phyloP scores from a whole-genome alignment of 2,113 vertebrate species.

The Alligator mississippiensis region DNA sequence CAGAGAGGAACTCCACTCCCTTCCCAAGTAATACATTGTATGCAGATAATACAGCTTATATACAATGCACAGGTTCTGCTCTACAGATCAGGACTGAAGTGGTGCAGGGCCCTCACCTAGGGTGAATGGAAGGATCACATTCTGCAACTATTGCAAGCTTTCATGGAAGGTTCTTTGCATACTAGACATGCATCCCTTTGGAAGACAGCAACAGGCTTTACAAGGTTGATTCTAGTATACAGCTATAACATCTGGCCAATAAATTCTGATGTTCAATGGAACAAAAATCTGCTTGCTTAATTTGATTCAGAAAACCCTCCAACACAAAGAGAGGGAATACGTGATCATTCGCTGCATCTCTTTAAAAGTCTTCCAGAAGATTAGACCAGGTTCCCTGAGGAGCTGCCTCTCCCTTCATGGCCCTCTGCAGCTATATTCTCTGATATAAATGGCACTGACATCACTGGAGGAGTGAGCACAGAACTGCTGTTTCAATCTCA shows the following conservation, averaged over 20 bases:
- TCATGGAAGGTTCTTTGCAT: not conserved
- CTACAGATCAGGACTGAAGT: not conserved
- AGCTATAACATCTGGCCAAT: not conserved
- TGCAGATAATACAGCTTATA: not conserved
- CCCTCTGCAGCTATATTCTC: rapidly evolving
- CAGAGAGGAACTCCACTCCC: not conserved
- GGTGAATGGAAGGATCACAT: not conserved
- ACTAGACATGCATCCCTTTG: not conserved
- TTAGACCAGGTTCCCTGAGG: not conserved
- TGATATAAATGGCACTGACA: not conserved
- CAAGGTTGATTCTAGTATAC: not conserved
- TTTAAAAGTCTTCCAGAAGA: not conserved
- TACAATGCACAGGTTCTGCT: not conserved
- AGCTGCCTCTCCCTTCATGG: not conserved
- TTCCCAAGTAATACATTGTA: not conserved
- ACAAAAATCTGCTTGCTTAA: not conserved
- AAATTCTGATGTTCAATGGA: not conserved
- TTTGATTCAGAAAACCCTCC: not conserved
- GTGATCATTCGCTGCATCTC: not conserved
- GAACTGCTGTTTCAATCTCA: not conserved
- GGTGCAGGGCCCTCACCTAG: not conserved
- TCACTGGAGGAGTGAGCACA: not conserved
- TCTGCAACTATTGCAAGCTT: not conserved
- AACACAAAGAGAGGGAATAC: not conserved
- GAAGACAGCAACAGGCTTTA: not conserved